Conservation (phyloP, 2,888 invertebrate genomes). For the Caenorhabditis sp. region DNA sequence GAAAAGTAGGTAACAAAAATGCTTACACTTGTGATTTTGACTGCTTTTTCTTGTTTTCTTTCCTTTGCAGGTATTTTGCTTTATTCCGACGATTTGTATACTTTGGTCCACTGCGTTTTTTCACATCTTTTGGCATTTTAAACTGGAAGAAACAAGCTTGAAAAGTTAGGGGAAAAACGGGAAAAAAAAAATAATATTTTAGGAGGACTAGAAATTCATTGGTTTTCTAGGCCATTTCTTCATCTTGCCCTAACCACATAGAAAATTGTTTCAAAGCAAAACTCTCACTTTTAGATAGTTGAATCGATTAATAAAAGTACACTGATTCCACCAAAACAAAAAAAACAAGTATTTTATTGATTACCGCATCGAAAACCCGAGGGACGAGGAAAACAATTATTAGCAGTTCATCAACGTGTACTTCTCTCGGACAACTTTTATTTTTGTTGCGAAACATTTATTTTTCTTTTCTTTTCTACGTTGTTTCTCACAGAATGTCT, state of each 20-base stretch:
- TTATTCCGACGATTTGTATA: constrained; percentile 35
- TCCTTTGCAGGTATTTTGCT: constrained; percentile 30
- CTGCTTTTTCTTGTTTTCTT: constrained; percentile 27
- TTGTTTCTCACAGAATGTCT: background rate
- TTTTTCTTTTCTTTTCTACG: too few species aligned
- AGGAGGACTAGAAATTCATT: constrained; percentile 21
- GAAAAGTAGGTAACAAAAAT: background rate
- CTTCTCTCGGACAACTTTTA: background rate
- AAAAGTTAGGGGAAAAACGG: background rate
- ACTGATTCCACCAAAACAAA: too few species aligned
- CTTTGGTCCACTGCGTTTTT: constrained; percentile 36
- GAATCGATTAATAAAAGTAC: too few species aligned
- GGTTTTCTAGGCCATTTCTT: constrained; percentile 21
- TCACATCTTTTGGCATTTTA: constrained; percentile 47
- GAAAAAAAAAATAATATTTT: constrained; percentile 2
- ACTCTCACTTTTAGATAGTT: too few species aligned
- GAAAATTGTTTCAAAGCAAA: too few species aligned
- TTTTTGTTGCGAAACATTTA: constrained; percentile 10
- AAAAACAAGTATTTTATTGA: too few species aligned
- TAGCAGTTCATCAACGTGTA: background rate
- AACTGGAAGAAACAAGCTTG: too few species aligned
- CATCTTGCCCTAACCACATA: background rate
- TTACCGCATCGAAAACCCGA: too few species aligned
- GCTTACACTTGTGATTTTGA: constrained; percentile 39
- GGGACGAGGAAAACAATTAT: too few species aligned